Evolutionary conservation across 2,113 vertebrate species (phyloP).

Genomic region (Lasiurus borealis): DNA sequence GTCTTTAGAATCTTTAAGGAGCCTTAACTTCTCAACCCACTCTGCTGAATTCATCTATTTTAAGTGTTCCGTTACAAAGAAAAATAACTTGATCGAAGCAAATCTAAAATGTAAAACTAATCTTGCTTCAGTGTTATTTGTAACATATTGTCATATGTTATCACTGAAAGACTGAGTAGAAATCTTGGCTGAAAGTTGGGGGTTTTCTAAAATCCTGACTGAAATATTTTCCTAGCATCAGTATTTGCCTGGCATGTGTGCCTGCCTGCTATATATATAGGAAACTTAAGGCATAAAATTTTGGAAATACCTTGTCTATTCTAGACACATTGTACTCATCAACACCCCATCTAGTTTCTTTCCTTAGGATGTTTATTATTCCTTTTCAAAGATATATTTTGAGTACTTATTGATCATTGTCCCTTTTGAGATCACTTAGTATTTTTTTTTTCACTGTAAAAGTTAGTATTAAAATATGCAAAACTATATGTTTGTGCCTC

Average conservation of each 20-base stretch:
- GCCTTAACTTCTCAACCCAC: slow-evolving; percentile 88
- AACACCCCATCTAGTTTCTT: slow-evolving; percentile 17
- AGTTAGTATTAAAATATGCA: slow-evolving; percentile 67
- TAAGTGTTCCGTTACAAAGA: slow-evolving; percentile 68
- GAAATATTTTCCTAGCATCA: slow-evolving; percentile 64
- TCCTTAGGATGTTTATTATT: slow-evolving; percentile 43
- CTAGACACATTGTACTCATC: neutral
- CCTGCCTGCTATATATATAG: slow-evolving; percentile 64
- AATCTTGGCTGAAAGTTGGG: slow-evolving; percentile 52
- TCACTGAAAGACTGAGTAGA: slow-evolving; percentile 56
- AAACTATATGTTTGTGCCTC: slow-evolving; percentile 49
- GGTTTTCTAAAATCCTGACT: slow-evolving; percentile 59
- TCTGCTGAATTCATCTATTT: slow-evolving; percentile 73
- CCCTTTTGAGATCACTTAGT: slow-evolving; percentile 62
- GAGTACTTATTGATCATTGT: slow-evolving; percentile 32
- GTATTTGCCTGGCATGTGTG: slow-evolving; percentile 53
- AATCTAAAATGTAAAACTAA: slow-evolving; percentile 79
- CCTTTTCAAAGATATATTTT: slow-evolving; percentile 52
- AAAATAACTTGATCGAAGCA: slow-evolving; percentile 78
- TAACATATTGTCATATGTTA: slow-evolving; percentile 63
- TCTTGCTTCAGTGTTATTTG: slow-evolving; percentile 84
- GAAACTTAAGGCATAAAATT: slow-evolving; percentile 60
- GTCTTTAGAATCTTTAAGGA: slow-evolving; percentile 84
- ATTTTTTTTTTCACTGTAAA: slow-evolving; percentile 58
- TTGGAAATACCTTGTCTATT: slow-evolving; percentile 39